These are phyloP conservation scores for Equus quagga DNA, from an alignment of 2,113 vertebrate genomes.

Conservation along the genomic window DNA sequence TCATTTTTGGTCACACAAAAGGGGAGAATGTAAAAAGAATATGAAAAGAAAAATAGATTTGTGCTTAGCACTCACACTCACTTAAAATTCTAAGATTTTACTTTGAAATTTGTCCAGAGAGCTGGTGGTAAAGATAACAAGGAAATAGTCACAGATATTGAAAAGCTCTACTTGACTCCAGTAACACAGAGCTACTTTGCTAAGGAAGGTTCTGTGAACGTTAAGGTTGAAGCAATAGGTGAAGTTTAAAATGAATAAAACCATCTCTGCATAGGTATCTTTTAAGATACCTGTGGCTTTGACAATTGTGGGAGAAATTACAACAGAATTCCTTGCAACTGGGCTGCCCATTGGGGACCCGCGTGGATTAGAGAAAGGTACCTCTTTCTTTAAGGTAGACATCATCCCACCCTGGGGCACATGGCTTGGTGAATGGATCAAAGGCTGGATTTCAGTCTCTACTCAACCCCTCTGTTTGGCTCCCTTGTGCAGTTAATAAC, in stretches of 20 bases:
- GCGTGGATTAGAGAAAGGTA: neutral
- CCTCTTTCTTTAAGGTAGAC: neutral
- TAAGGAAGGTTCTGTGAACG: neutral
- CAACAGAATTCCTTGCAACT: neutral
- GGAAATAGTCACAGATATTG: neutral
- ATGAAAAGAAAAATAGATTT: neutral
- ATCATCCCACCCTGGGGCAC: neutral
- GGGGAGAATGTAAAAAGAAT: neutral
- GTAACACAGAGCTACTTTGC: neutral
- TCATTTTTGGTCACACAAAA: slow-evolving; percentile 29
- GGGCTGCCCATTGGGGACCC: neutral
- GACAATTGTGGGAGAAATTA: neutral
- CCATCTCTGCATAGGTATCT: neutral
- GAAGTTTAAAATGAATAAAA: slow-evolving; percentile 33
- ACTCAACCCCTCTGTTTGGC: neutral
- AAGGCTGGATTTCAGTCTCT: neutral
- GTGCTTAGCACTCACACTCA: neutral
- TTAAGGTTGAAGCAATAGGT: neutral
- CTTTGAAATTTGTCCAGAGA: slow-evolving; percentile 6
- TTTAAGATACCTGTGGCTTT: neutral
- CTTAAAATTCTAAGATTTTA: slow-evolving; percentile 47
- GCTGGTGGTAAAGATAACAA: neutral
- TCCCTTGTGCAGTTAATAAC: neutral
- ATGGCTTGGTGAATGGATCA: neutral
- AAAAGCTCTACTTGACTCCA: slow-evolving; percentile 46